Conservation (phyloP, 1,140 invertebrate species). For the Drosophila arizonae region DNA sequence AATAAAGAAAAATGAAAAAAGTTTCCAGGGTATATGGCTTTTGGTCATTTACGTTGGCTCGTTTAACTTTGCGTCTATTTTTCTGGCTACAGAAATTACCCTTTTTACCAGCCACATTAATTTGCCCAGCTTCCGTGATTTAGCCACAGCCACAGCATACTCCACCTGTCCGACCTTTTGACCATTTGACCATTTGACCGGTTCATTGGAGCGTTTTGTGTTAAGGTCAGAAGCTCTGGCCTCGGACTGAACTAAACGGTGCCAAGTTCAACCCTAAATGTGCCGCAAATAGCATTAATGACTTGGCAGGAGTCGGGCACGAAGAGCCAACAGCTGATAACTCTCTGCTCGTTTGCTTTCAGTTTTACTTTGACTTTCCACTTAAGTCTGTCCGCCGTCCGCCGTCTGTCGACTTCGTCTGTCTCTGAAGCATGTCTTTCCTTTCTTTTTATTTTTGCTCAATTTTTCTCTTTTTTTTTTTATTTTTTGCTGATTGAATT, state of each 20-base stretch:
- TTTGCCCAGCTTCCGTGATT: slow-evolving; percentile 67
- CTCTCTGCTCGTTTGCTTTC: slow-evolving; percentile 7
- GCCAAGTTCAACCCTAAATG: slow-evolving; percentile 43
- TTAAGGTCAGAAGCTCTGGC: slow-evolving; percentile 31
- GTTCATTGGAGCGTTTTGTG: slow-evolving; percentile 69
- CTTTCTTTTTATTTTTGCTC: neutral
- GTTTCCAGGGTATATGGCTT: slow-evolving; percentile 5
- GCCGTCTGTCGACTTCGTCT: neutral
- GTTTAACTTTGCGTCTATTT: neutral
- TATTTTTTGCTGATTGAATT: slow-evolving; percentile 51
- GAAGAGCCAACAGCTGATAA: slow-evolving; percentile 16
- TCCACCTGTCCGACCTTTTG: slow-evolving; percentile 51
- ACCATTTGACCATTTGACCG: slow-evolving; percentile 69
- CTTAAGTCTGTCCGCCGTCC: slow-evolving; percentile 38
- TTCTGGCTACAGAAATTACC: slow-evolving; percentile 64
- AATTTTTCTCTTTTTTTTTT: slow-evolving; percentile 4
- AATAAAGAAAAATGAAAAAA: neutral
- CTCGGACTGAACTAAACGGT: slow-evolving; percentile 12
- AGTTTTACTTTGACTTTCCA: slow-evolving; percentile 44
- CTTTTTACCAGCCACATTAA: slow-evolving; percentile 77
- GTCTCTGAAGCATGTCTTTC: slow-evolving; percentile 2
- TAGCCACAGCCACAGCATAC: slow-evolving; percentile 25
- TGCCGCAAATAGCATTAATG: slow-evolving; percentile 70
- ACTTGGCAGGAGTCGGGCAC: slow-evolving; percentile 40
- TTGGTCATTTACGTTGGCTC: neutral